Evolutionary conservation across 1,140 invertebrate genomes (phyloP).

Genomic region (Proales similis): DNA sequence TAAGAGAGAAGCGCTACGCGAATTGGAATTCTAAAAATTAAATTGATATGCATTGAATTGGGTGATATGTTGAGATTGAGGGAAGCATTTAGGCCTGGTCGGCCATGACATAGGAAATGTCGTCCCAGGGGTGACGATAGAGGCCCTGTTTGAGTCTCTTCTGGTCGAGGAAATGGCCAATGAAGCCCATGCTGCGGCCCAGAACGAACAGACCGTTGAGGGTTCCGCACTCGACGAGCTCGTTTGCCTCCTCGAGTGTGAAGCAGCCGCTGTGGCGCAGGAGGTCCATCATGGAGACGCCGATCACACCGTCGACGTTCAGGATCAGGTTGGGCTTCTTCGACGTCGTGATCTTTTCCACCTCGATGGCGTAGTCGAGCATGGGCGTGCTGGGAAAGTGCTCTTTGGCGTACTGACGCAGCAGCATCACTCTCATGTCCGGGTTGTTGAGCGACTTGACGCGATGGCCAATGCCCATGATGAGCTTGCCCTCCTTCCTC

Average conservation of each 20-base stretch:
- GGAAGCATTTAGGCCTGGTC: constrained; percentile 53
- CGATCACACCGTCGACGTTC: constrained; percentile 97
- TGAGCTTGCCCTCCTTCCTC: constrained; percentile 89
- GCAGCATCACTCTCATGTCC: constrained; percentile 87
- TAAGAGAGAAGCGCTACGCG: no score
- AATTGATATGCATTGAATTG: no score
- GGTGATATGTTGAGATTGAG: no score
- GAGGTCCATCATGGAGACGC: constrained; percentile 91
- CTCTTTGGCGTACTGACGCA: constrained; percentile 89
- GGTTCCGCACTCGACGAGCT: constrained; percentile 93
- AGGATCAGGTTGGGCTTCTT: constrained; percentile 95
- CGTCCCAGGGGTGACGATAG: constrained; percentile 99
- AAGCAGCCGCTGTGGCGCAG: constrained; percentile 66
- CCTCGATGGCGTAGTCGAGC: constrained; percentile 86
- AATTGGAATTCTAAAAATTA: no score
- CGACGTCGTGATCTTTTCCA: constrained; percentile 82
- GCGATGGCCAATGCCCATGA: constrained; percentile 97
- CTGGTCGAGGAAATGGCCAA: constrained; percentile 97
- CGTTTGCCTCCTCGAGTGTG: constrained; percentile 89
- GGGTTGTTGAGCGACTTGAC: constrained; percentile 99
- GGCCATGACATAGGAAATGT: constrained; percentile 93
- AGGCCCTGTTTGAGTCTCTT: constrained; percentile 95
- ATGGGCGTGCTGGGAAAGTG: constrained; percentile 86
- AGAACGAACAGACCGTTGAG: constrained; percentile 97
- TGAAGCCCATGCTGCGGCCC: constrained; percentile 94